phyloP scores from a whole-genome alignment of 2,113 vertebrate genomes.

The Pluvianellus socialis region DNA sequence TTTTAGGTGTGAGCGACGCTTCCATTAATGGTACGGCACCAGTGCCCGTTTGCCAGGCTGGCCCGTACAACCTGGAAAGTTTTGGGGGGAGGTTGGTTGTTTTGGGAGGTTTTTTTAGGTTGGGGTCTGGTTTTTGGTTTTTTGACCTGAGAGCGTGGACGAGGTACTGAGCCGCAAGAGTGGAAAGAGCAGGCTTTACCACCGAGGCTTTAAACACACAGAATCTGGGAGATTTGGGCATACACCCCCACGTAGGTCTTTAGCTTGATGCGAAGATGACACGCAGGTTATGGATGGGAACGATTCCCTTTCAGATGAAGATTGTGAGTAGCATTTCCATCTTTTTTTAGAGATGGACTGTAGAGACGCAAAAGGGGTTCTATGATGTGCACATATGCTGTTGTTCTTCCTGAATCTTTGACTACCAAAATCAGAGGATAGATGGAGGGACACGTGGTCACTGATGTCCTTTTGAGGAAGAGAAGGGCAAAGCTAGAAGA shows the following conservation, averaged over 20 bases:
- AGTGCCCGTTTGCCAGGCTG: neutral
- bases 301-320: neutral
- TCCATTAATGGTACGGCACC: neutral
- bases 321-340: neutral
- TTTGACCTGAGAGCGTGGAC: neutral
- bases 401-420: neutral
- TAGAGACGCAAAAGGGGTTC: neutral
- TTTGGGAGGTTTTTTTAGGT: neutral
- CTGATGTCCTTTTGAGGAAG: neutral
- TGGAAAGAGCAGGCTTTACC: neutral
- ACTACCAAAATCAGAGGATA: neutral
- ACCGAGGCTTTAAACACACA: neutral
- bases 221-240: neutral
- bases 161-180: neutral
- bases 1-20: neutral
- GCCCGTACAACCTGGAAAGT: neutral
- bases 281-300: neutral
- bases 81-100: neutral
- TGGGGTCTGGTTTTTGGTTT: neutral
- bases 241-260: neutral
- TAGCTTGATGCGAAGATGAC: rapidly evolving
- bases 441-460: neutral
- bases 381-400: neutral
- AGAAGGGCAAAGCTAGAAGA: neutral
- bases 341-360: neutral